Evolutionary conservation across 2,888 invertebrate genomes (phyloP).

Genomic region (Cerastis rubricosa): DNA sequence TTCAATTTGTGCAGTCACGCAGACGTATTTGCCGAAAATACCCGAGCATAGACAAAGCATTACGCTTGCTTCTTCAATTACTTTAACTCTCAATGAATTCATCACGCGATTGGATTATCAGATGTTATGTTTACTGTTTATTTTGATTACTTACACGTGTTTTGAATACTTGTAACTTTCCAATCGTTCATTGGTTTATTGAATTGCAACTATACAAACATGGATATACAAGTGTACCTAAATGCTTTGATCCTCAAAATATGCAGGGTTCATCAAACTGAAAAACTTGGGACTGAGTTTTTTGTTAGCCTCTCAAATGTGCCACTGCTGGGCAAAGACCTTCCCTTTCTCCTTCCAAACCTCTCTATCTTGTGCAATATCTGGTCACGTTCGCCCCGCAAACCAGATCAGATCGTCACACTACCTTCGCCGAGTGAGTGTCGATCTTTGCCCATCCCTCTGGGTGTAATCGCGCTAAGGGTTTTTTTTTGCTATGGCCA

Average conservation of each 20-base stretch:
- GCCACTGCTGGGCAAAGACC: no score
- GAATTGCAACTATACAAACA: conserved; percentile 4
- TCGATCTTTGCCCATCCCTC: no score
- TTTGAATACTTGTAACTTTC: conserved; percentile 37
- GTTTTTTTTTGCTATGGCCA: no score
- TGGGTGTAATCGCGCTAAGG: no score
- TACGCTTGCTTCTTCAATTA: background rate
- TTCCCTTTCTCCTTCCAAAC: no score
- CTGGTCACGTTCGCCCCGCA: no score
- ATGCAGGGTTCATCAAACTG: background rate
- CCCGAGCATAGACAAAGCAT: background rate
- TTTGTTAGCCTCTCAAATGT: no score
- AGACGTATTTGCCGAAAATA: background rate
- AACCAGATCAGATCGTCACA: no score
- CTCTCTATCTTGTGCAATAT: no score
- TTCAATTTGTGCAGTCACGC: background rate
- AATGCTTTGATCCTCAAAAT: background rate
- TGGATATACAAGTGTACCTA: background rate
- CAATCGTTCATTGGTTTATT: conserved; percentile 15
- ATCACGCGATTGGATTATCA: conserved; percentile 19
- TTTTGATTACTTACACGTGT: conserved; percentile 41
- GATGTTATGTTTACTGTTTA: conserved; percentile 27
- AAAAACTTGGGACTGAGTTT: no score
- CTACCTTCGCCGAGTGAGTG: no score
- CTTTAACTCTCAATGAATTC: conserved; percentile 20